phyloP scores from a whole-genome alignment of 2,797 vertebrate genomes.

The Platyrinchus mystaceus region DNA sequence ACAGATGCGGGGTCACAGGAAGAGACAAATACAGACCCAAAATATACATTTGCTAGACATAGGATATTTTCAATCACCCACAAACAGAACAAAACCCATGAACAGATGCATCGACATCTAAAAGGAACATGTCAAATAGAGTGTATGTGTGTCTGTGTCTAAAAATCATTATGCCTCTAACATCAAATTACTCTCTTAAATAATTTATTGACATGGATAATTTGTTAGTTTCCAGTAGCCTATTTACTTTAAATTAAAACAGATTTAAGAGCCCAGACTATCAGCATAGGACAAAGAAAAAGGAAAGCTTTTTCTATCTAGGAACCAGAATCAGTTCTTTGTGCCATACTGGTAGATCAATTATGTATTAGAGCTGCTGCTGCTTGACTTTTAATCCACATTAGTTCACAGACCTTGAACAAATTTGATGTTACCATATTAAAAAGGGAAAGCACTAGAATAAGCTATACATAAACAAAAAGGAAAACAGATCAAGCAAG shows the following conservation, averaged over 20 bases:
- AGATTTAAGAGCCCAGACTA: constrained; percentile 10
- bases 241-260: neutral
- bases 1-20: neutral
- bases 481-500: constrained; percentile 17
- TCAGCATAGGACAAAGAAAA: neutral
- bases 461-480: neutral
- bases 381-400: constrained; percentile 41
- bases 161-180: neutral
- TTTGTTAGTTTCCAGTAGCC: neutral
- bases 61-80: neutral
- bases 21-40: neutral
- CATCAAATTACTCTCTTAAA: neutral
- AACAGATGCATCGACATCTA: neutral
- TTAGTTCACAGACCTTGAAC: constrained; percentile 37
- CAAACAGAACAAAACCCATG: neutral
- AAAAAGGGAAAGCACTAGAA: constrained; percentile 22
- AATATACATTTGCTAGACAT: neutral
- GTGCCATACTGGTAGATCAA: constrained; percentile 18
- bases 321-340: neutral
- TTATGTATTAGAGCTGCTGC: constrained; percentile 29
- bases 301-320: neutral
- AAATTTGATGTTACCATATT: constrained; percentile 35
- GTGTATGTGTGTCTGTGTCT: neutral
- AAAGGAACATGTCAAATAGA: neutral
- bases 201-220: neutral